phyloP scores from a whole-genome alignment of 2,113 vertebrate species.

The Fukomys damarensis region DNA sequence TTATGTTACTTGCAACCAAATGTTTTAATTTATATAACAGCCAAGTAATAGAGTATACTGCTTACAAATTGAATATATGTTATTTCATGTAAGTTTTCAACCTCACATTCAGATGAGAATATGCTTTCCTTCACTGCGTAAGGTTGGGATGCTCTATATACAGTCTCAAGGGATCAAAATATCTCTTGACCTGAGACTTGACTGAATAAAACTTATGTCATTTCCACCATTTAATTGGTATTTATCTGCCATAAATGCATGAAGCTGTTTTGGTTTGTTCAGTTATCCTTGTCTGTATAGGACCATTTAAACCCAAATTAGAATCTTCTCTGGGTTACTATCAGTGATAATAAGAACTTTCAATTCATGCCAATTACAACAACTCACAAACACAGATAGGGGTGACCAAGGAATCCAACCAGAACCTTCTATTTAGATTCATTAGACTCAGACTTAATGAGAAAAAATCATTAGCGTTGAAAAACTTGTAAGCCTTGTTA shows the following conservation, averaged over 20 bases:
- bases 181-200: background rate
- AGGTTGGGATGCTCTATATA: background rate
- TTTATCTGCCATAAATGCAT: slow-evolving; percentile 64
- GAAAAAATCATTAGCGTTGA: slow-evolving; percentile 64
- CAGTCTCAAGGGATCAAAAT: slow-evolving; percentile 55
- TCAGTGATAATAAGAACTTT: slow-evolving; percentile 70
- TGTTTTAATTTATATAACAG: slow-evolving; percentile 6
- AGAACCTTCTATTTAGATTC: slow-evolving; percentile 73
- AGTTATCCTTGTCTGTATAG: slow-evolving; percentile 56
- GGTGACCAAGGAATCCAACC: slow-evolving; percentile 69
- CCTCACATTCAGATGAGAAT: background rate
- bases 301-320: slow-evolving; percentile 70
- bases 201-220: slow-evolving; percentile 2
- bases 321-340: slow-evolving; percentile 64
- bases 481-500: slow-evolving; percentile 47
- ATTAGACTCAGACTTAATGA: slow-evolving; percentile 70
- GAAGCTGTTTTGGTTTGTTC: slow-evolving; percentile 64
- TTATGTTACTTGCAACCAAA: slow-evolving; percentile 17
- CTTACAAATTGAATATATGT: background rate
- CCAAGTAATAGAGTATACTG: background rate
- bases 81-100: slow-evolving; percentile 15
- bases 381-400: slow-evolving; percentile 66
- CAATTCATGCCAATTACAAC: slow-evolving; percentile 65
- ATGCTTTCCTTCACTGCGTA: background rate
- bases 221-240: slow-evolving; percentile 65